Percentiles rank a stretch among this genome's conserved stretches.
Evolutionary conservation across 2,113 vertebrate genomes (phyloP).

Genomic region (Antechinus flavipes): DNA sequence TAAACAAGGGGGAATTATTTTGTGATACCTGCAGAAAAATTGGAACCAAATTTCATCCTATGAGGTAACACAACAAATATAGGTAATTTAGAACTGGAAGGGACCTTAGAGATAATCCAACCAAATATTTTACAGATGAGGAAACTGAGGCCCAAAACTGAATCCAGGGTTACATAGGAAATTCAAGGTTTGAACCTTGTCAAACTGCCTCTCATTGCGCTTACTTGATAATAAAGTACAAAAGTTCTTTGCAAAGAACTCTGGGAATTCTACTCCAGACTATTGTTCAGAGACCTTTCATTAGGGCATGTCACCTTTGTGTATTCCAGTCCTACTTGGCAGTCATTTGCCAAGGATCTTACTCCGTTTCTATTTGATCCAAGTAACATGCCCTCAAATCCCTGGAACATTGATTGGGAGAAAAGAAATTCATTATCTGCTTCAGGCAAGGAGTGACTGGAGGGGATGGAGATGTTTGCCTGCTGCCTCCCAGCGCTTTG

Average conservation of each 20-base stretch:
- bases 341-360: slow-evolving; percentile 77
- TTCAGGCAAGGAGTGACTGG: slow-evolving; percentile 64
- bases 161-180: neutral
- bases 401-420: slow-evolving; percentile 69
- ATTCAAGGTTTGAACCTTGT: neutral
- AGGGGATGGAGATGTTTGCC: slow-evolving; percentile 72
- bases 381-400: slow-evolving; percentile 73
- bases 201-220: neutral
- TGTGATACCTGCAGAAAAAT: slow-evolving; percentile 79
- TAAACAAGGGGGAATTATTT: slow-evolving; percentile 66
- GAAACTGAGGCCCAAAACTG: neutral
- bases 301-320: slow-evolving; percentile 80
- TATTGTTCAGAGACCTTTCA: slow-evolving; percentile 76
- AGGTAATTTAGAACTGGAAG: neutral
- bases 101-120: neutral
- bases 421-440: slow-evolving; percentile 77
- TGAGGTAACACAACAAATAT: slow-evolving; percentile 60
- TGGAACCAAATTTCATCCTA: slow-evolving; percentile 73
- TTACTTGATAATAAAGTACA: slow-evolving; percentile 75
- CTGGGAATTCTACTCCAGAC: slow-evolving; percentile 75
- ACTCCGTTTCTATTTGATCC: slow-evolving; percentile 78
- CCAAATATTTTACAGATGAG: neutral
- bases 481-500: slow-evolving; percentile 62
- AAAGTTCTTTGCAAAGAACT: slow-evolving; percentile 76
- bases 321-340: slow-evolving; percentile 77